These are phyloP conservation scores for Bos taurus DNA, from an alignment of 2,113 vertebrate genomes.

Conservation along the genomic window ARS-UCD2.0 NC_037346.1:42865001-42865500, in stretches of 20 bases:
- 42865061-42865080: conserved; percentile 7
- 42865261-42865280: neutral
- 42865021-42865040: neutral
- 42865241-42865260: conserved; percentile 49
- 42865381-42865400: neutral
- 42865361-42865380: neutral
- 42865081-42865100: conserved; percentile 20
- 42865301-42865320: neutral
- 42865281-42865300: conserved; percentile 28
- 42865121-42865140: conserved; percentile 63
- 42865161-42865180: neutral
- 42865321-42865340: neutral
- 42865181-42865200: neutral
- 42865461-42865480: neutral
- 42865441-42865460: conserved; percentile 14
- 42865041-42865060: neutral
- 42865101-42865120: conserved; percentile 41
- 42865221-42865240: conserved; percentile 30
- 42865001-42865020: neutral
- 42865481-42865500: conserved; percentile 69
- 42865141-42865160: conserved; percentile 24
- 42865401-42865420: neutral
- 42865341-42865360: conserved; percentile 8
- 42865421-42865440: conserved; percentile 45
- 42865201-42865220: conserved; percentile 6